Conservation (phyloP, 92 coral and sea anemone genomes). For the Pocillopora meandrina region DNA sequence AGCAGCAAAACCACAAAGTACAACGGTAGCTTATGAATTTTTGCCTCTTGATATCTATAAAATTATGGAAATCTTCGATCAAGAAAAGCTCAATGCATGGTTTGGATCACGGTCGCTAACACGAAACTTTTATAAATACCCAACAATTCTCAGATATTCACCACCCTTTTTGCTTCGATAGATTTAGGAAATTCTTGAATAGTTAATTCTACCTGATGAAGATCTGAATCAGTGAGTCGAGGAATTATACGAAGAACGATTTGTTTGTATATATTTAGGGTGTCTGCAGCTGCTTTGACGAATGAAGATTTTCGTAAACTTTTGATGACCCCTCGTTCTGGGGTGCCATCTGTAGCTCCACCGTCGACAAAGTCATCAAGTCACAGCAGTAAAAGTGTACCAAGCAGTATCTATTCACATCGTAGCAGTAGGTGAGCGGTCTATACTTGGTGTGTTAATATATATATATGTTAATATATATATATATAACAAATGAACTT, state of each 20-base stretch:
- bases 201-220: neutral
- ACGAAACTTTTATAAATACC: too few species aligned
- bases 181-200: neutral
- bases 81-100: too few species aligned
- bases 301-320: constrained; percentile 98
- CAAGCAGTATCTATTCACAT: constrained; percentile 40
- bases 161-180: neutral
- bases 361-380: constrained; percentile 72
- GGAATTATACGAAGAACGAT: neutral
- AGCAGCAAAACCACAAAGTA: too few species aligned
- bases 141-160: neutral
- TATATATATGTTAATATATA: neutral
- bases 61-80: too few species aligned
- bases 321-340: constrained; percentile 93
- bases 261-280: neutral
- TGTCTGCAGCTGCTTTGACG: constrained; percentile 67
- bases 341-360: constrained; percentile 91
- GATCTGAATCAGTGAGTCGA: neutral
- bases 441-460: neutral
- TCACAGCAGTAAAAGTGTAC: constrained; percentile 40
- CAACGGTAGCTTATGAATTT: too few species aligned
- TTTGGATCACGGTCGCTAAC: too few species aligned
- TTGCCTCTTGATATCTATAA: too few species aligned
- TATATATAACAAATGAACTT: too few species aligned
- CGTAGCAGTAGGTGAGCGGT: constrained; percentile 28